Evolutionary conservation across 2,888 invertebrate genomes (phyloP).

Genomic region (Dryobotodes eremita): DNA sequence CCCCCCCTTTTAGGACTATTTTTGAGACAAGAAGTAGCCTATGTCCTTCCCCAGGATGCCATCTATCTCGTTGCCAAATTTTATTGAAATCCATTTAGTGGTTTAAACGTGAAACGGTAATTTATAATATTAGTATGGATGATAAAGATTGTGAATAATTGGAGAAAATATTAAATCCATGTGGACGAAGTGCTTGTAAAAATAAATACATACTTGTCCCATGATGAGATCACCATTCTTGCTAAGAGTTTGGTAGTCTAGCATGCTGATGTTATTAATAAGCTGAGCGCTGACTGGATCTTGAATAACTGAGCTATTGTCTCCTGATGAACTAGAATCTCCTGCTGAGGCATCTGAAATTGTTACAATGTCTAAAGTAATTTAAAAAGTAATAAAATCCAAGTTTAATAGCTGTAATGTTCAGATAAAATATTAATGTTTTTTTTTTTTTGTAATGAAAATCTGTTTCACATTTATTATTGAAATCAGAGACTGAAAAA

Average conservation of each 20-base stretch:
- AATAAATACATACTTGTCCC: constrained; percentile 80
- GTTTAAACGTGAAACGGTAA: too few relatives aligned
- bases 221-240: constrained; percentile 88
- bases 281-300: constrained; percentile 90
- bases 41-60: too few relatives aligned
- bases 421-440: not conserved
- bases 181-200: not conserved
- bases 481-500: not conserved
- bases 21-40: too few relatives aligned
- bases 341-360: constrained; percentile 83
- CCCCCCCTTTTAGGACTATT: too few relatives aligned
- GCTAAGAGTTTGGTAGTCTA: constrained; percentile 89
- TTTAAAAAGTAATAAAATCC: not conserved
- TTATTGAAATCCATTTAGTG: too few relatives aligned
- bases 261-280: constrained; percentile 89
- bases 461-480: not conserved
- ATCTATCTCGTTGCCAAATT: too few relatives aligned
- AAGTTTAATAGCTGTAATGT: not conserved
- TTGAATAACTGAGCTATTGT: constrained; percentile 88
- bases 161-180: not conserved
- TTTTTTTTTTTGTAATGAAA: not conserved
- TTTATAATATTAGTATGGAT: too few relatives aligned
- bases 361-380: not conserved
- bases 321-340: constrained; percentile 88
- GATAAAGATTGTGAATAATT: too few relatives aligned